Evolutionary conservation across 2,113 vertebrate genomes (phyloP), one percentile per base, ranked within the genome.

Genomic region (Prolemur simus): DNA sequence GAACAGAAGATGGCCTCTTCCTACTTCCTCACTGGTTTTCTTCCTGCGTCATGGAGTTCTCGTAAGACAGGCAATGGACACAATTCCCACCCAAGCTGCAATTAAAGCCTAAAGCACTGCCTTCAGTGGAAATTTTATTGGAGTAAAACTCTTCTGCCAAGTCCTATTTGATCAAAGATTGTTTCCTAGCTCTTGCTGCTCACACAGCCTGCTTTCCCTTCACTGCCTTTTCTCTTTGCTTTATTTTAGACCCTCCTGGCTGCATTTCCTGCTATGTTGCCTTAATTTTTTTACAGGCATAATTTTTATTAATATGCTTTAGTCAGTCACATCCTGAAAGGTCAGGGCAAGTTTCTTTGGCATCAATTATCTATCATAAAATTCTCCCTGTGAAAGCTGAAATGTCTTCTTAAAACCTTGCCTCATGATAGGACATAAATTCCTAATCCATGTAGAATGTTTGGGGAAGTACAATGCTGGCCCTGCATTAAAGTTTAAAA

Each of bases 141-240:
- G 37, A 88, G 60, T 14, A 64, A 92, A 87, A 91, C 54, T 37
- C 15, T 71, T 29, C 63, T 49, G 60, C 85, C 13, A 77, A 90
- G 54, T 64, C 42, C 9, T 63, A 95, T 92, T 80, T 94, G 78
- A 95, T 94, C 66, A 66, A 92, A 95, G 71, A 42, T 54, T 39
- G 32, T 27, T 64, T 10, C 1, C 0, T 20, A 39, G 13, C 9
- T 15, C 18, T 49, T 18, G 32, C 8, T 6, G 29, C n/a, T 52
- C 12, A 0, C 21, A 8, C 14, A 5, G 25, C 6, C n/a, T 89
- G 47, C 20, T 1, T 54, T 63, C 4, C 15, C 12, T 87, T 15
- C 7, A 3, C 32, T 47, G 2, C 4, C 1, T 4, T 86, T 73
- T 68, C 34, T 86, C 56, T 42, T 42, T 3, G 4, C 20, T 56